Percentiles rank a stretch among this genome's conserved stretches.
These are phyloP conservation scores for Crioceris asparagi DNA, from an alignment of 2,888 invertebrate genomes.

Conservation along the genomic window DNA sequence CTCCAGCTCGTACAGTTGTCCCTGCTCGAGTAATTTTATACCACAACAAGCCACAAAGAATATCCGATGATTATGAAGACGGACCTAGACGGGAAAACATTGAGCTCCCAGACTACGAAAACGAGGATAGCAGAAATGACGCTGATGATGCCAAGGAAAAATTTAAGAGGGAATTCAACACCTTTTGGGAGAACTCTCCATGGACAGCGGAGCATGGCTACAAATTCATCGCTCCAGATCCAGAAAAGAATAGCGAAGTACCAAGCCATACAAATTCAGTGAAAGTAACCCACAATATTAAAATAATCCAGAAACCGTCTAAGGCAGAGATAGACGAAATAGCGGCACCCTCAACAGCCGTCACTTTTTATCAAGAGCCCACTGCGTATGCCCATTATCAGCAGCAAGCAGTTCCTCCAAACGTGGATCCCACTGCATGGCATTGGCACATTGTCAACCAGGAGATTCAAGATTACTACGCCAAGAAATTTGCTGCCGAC, in stretches of 20 bases:
- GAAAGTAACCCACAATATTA: slow-evolving; percentile 14
- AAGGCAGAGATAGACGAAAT: slow-evolving; percentile 4
- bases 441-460: slow-evolving; percentile 9
- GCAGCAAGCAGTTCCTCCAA: neutral
- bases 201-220: slow-evolving; percentile 26
- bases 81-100: slow-evolving; percentile 20
- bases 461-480: slow-evolving; percentile 24
- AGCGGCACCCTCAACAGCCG: slow-evolving; percentile 10
- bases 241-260: slow-evolving; percentile 10
- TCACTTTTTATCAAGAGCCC: slow-evolving; percentile 9
- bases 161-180: slow-evolving; percentile 23
- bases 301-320: slow-evolving; percentile 10
- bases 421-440: neutral
- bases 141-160: slow-evolving; percentile 12
- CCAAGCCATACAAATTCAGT: slow-evolving; percentile 1
- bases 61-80: slow-evolving; percentile 14
- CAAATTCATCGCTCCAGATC: slow-evolving; percentile 25
- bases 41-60: slow-evolving; percentile 7
- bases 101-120: slow-evolving; percentile 25
- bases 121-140: slow-evolving; percentile 16
- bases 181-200: slow-evolving; percentile 24
- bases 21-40: neutral
- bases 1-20: slow-evolving; percentile 5
- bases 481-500: slow-evolving; percentile 25
- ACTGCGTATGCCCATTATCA: slow-evolving; percentile 1